Conservation (phyloP, 2,888 invertebrate genomes). For the Pteria penguin region DNA sequence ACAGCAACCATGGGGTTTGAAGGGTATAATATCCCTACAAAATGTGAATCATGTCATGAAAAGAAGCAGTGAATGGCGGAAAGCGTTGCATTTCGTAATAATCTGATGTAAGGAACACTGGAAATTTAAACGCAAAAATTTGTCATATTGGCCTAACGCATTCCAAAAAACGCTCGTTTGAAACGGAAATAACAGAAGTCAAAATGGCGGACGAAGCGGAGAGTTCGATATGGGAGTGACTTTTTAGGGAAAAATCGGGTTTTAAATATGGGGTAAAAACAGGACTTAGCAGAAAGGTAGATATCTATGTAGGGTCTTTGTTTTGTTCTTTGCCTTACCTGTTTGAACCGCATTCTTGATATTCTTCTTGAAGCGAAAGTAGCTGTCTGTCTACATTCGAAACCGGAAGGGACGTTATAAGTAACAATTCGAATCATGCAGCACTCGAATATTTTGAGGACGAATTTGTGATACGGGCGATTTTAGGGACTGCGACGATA, state of each 20-base stretch:
- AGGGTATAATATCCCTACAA: too few relatives aligned
- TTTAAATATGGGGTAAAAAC: not conserved
- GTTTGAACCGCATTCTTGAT: constrained; percentile 1
- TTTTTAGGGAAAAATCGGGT: not conserved
- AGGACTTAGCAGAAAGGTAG: not conserved
- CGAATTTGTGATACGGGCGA: too few relatives aligned
- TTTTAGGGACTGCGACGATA: not conserved
- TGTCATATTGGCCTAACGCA: not conserved
- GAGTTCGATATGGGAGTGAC: not conserved
- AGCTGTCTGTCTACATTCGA: not conserved
- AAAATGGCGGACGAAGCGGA: too few relatives aligned
- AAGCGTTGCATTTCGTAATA: not conserved
- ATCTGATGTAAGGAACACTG: not conserved
- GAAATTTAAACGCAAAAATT: not conserved
- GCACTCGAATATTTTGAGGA: not conserved
- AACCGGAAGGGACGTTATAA: not conserved
- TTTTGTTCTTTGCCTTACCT: constrained; percentile 2
- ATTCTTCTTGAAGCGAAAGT: not conserved
- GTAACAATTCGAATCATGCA: not conserved
- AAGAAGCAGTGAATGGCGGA: too few relatives aligned
- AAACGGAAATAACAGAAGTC: too few relatives aligned
- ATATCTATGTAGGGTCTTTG: not conserved
- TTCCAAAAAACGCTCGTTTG: too few relatives aligned
- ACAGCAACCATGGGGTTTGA: too few relatives aligned
- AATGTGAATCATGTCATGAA: too few relatives aligned